phyloP scores from a whole-genome alignment of 2,797 vertebrate genomes.

The Phrynocephalus guinanensis region DNA sequence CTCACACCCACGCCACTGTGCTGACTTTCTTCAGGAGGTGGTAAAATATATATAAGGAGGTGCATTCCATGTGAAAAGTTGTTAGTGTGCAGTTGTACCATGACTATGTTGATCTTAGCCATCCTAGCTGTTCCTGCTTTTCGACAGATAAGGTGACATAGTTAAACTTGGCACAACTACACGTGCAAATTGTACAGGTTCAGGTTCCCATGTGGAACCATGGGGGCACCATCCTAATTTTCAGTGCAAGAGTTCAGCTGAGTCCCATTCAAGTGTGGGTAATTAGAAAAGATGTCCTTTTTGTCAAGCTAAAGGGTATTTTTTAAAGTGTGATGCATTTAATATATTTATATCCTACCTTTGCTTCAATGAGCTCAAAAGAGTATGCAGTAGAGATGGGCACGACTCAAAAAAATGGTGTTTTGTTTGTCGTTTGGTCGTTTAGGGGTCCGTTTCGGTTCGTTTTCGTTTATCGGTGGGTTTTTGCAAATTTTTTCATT shows the following conservation, averaged over 20 bases:
- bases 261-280: neutral
- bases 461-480: no score
- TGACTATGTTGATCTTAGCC: neutral
- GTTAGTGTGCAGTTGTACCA: neutral
- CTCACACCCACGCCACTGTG: neutral
- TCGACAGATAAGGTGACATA: neutral
- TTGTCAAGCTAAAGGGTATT: no score
- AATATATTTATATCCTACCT: no score
- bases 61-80: neutral
- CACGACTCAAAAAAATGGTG: no score
- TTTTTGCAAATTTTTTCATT: no score
- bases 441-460: no score
- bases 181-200: neutral
- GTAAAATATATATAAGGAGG: neutral
- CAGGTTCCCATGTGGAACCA: neutral
- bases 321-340: no score
- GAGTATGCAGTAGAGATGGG: no score
- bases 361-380: no score
- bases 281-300: no score
- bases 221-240: constrained; percentile 5
- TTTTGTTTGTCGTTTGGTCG: no score
- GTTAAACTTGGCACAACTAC: neutral
- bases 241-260: neutral
- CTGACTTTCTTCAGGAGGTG: neutral
- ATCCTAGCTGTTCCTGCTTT: neutral